Conservation (phyloP, 2,888 invertebrate genomes). For the Nowickia ferox region DNA sequence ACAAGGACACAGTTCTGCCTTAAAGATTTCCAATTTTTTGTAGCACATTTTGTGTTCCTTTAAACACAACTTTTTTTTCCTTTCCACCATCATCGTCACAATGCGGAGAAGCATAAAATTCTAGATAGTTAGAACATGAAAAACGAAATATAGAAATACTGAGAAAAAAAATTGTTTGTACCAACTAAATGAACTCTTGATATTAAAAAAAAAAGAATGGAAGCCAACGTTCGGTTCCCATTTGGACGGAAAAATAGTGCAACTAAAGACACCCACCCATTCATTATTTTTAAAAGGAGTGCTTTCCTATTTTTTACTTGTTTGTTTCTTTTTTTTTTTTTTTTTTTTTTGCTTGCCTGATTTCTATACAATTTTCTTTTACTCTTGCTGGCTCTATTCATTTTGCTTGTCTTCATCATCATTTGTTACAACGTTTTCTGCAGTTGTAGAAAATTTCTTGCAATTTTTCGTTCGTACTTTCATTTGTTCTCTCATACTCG, state of each 20-base stretch:
- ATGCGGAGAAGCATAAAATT: not conserved
- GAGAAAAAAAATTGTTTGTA: constrained; percentile 33
- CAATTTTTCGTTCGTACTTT: constrained; percentile 27
- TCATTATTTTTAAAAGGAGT: constrained; percentile 21
- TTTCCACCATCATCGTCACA: constrained; percentile 34
- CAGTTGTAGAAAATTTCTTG: constrained; percentile 60
- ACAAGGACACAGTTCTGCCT: constrained; percentile 52
- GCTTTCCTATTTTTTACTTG: constrained; percentile 8
- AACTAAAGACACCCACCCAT: constrained; percentile 44
- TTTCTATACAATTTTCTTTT: constrained; percentile 47
- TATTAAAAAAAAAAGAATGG: constrained; percentile 30
- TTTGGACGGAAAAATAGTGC: constrained; percentile 23
- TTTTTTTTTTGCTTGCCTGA: constrained; percentile 19
- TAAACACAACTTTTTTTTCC: constrained; percentile 9
- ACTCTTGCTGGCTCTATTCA: constrained; percentile 6
- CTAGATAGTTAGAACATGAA: constrained; percentile 38
- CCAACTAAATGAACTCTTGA: constrained; percentile 69
- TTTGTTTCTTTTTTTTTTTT: not conserved
- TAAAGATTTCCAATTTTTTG: constrained; percentile 62
- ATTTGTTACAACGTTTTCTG: constrained; percentile 56
- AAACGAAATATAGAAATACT: constrained; percentile 31
- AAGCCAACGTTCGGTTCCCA: constrained; percentile 53
- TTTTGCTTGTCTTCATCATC: constrained; percentile 65
- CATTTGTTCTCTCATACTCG: constrained; percentile 30
- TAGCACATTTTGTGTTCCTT: not conserved